A percentile compares a stretch with the other conserved stretches of the same genome.
Conservation (phyloP, 2,797 vertebrate species). For the Gymnothorax javanicus region DNA sequence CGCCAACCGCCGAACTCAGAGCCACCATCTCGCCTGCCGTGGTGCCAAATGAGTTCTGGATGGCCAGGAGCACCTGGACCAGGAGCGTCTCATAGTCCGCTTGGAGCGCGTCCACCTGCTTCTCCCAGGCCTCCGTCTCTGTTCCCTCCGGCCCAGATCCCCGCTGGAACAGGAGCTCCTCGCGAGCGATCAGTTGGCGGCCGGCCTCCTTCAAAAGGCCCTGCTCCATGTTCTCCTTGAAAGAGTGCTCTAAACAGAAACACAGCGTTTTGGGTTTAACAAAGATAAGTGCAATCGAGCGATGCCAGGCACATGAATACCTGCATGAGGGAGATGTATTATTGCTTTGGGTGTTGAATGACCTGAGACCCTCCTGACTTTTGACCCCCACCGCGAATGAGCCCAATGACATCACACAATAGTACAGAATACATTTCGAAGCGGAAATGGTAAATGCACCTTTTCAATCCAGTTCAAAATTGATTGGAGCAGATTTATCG, state of each 20-base stretch:
- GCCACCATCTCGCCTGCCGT: conserved; percentile 47
- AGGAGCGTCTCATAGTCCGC: conserved; percentile 66
- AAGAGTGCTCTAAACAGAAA: conserved; percentile 30
- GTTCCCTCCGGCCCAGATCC: conserved; percentile 11
- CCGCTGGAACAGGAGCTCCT: conserved; percentile 64
- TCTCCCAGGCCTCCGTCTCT: conserved; percentile 53
- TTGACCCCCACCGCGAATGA: no score
- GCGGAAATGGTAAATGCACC: no score
- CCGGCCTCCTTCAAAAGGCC: conserved; percentile 65
- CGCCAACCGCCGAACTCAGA: conserved; percentile 73
- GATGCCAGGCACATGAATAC: no score
- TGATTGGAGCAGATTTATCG: no score
- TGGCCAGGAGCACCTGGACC: conserved; percentile 60
- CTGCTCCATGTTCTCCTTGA: conserved; percentile 56
- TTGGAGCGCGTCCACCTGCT: conserved; percentile 68
- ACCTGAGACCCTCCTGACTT: no score
- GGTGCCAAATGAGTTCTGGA: conserved; percentile 68
- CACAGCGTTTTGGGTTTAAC: not conserved
- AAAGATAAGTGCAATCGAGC: no score
- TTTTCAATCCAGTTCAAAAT: no score
- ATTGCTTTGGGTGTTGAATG: no score
- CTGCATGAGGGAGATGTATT: no score
- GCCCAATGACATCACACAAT: no score
- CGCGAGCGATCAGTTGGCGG: conserved; percentile 70
- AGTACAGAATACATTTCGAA: no score